Evolutionary conservation across 2,888 invertebrate species (phyloP).

Genomic region (Pelosia muscerda): DNA sequence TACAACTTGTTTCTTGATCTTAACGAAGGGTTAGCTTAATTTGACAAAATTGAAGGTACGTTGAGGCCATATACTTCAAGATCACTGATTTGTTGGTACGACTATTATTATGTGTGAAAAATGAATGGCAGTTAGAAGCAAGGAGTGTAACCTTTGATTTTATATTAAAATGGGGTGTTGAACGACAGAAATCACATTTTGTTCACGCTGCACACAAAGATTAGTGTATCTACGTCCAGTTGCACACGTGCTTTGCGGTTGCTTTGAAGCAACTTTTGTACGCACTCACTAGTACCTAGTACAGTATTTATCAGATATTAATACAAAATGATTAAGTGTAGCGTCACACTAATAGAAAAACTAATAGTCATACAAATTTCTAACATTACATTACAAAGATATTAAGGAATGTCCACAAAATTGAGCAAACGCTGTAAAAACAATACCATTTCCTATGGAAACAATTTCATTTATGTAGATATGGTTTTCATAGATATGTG

Average conservation of each 20-base stretch:
- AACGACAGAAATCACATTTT: too few species aligned
- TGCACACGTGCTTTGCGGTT: background rate
- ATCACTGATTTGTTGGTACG: too few species aligned
- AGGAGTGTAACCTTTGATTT: background rate
- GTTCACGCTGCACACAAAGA: background rate
- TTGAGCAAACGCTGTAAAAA: constrained; percentile 69
- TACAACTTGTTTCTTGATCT: too few species aligned
- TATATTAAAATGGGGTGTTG: background rate
- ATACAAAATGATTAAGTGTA: constrained; percentile 10
- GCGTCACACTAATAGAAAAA: constrained; percentile 6
- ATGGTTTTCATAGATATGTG: constrained; percentile 49
- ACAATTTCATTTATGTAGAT: constrained; percentile 30
- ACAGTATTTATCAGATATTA: background rate
- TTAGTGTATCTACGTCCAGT: background rate
- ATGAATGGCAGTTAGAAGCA: background rate
- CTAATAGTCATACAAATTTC: constrained; percentile 22
- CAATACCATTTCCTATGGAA: constrained; percentile 38
- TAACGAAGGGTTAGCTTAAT: too few species aligned
- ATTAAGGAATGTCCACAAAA: constrained; percentile 67
- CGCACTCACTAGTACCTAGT: background rate
- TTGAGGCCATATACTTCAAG: too few species aligned
- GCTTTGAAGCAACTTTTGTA: too few species aligned
- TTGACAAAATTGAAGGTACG: too few species aligned
- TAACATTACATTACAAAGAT: constrained; percentile 24
- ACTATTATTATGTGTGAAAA: background rate